Evolutionary conservation across 2,797 vertebrate genomes (phyloP).

Genomic region (Harpagifer antarcticus): DNA sequence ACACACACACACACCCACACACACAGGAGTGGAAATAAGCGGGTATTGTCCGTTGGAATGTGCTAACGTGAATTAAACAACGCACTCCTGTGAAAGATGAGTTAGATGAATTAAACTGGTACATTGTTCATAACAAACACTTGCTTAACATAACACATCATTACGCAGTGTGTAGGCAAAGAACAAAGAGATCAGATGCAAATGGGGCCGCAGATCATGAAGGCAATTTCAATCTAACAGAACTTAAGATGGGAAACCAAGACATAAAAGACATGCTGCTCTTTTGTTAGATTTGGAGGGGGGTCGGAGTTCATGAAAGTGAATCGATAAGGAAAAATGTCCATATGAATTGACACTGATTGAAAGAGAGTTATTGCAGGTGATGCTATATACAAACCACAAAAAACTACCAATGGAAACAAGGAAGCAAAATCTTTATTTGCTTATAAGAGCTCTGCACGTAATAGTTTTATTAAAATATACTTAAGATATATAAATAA

Average conservation of each 20-base stretch:
- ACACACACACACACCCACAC: conserved; percentile 26
- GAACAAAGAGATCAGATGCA: not conserved
- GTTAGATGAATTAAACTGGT: not conserved
- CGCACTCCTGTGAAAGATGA: not conserved
- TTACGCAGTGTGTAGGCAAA: not conserved
- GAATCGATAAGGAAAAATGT: not conserved
- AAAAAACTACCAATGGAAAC: not conserved
- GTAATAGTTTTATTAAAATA: too few relatives aligned
- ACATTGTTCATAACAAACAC: not conserved
- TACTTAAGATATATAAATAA: too few relatives aligned
- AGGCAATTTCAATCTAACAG: not conserved
- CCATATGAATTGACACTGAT: not conserved
- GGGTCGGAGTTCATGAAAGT: not conserved
- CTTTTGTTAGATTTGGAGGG: not conserved
- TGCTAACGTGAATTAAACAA: conserved; percentile 16
- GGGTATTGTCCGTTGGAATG: conserved; percentile 39
- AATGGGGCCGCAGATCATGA: conserved; percentile 3
- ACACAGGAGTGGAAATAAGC: conserved; percentile 53
- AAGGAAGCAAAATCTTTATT: conserved; percentile 7
- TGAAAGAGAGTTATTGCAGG: not conserved
- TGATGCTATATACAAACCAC: not conserved
- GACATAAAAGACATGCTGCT: not conserved
- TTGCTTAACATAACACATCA: not conserved
- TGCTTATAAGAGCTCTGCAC: not conserved
- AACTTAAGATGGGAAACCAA: not conserved